Base-by-base conservation (phyloP, 2,113 vertebrate genomes). In the Leucopternis melanops region DNA sequence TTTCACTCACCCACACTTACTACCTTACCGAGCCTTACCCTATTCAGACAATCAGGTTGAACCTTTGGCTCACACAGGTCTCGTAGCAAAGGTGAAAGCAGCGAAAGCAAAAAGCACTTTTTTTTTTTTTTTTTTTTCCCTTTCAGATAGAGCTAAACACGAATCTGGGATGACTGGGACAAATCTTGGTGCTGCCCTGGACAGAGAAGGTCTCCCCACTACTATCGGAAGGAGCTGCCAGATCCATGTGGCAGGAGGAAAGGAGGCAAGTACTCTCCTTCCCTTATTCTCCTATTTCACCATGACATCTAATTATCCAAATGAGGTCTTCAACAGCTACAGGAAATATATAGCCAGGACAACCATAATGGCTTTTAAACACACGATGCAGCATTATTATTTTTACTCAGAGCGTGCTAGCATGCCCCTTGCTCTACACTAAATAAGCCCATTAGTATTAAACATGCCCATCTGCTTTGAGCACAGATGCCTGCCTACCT, bases 131-230 rank as follows among this genome's bases (percentile, higher is more conserved):
- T 11, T 21, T 21, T 4, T 5, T 6, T 5, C 11, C 18, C 44
- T 63, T 93, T 84, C 65, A 45, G 65, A 49, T 4, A 38, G 84
- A 72, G 40, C 27, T 36, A 44, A 73, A 49, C 16, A 15, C 0
- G 8, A 62, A 16, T 13, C 9, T 25, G 44, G 57, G 31, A 23
- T 21, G 81, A 16, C 26, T 1, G 45, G 34, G n/a, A 16, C 59
- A 45, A 58, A 47, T 3, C 18, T 5, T 2, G 20, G 31, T 3
- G 1, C 50, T 7, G 12, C 29, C 29, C 32, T 0, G 5, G n/a
- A 4, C 67, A 55, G 5, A 52, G 18, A 57, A 15, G 29, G 21
- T n/a, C 40, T 66, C 40, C 40, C 26, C 4, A 0, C 31, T 26
- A 67, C 62, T 65, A 4, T 32, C 5, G 0, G 11, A 52, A 55